Base-by-base conservation (phyloP, 2,888 invertebrate species). In the Adineta ricciae region DNA sequence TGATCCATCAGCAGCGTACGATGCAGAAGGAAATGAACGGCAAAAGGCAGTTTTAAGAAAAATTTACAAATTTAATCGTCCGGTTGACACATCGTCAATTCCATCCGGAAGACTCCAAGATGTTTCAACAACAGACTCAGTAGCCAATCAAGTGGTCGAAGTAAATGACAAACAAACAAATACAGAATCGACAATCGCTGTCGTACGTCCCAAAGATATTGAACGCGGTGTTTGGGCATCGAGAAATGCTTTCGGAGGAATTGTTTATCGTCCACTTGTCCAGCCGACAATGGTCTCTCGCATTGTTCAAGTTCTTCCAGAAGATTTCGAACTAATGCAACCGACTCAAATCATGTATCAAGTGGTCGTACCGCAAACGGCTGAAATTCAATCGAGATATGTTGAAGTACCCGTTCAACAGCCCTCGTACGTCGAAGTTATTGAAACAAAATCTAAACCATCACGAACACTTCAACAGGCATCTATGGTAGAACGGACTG, bases 121-220 rank as follows among this genome's bases (percentile, higher is more conserved):
- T 64, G 32, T 64, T 19, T 64, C 64, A 78, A 78, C 41, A 41
- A 8, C 41, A 41, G 4, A 1, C 8, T n/a, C 32, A n/a, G 11
- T 41, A 1, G 3, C 14, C 9, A 4, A 38, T 19, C 16, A 5
- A 73, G 0, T 38, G 2, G 11, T 38, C 24, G 7, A 78, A 14
- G 78, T 78, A 3, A 41, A 21, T 41, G 78, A 78, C 41, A 78
- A 78, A 41, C 78, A 78, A 78, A 78, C 78, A 78, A 78, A 78
- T 41, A 78, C 78, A 41, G 78, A 78, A 78, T 2, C 24, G 41
- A 78, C 41, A 8, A 78, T 78, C 14, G 41, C 78, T n/a, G 2
- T 24, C 9, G 9, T 41, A 41, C 38, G 41, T 41, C 78, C 78
- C 24, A 78, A 78, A 78, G 78, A 78, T 78, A 24, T 78, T 32